These are phyloP conservation scores for Perodicticus potto DNA, from an alignment of 2,797 vertebrate species.

Conservation along the genomic window DNA sequence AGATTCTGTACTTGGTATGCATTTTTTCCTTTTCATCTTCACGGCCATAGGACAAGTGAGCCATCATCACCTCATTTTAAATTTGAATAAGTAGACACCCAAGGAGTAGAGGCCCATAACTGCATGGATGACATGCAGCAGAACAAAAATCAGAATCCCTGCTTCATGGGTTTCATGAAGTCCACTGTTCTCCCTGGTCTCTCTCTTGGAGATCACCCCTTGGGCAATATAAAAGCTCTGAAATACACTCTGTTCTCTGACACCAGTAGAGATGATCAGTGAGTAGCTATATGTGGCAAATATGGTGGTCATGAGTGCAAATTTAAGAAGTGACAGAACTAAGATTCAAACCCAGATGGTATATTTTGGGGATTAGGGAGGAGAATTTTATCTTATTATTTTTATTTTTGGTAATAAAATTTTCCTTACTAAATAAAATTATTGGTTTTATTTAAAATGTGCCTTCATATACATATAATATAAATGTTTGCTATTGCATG, in stretches of 20 bases:
- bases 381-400: background rate
- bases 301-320: background rate
- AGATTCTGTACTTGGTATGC: background rate
- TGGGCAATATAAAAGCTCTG: background rate
- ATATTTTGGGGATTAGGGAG: background rate
- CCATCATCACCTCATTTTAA: background rate
- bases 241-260: background rate
- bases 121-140: background rate
- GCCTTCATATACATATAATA: background rate
- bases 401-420: background rate
- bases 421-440: background rate
- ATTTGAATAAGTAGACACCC: background rate
- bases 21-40: background rate
- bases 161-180: background rate
- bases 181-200: rapidly evolving
- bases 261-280: background rate
- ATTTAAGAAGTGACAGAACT: background rate
- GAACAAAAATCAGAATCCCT: background rate
- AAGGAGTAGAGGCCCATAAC: background rate
- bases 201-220: background rate
- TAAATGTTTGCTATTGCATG: background rate
- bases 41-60: background rate
- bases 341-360: background rate
- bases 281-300: background rate
- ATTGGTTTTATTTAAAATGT: background rate